phyloP scores from a whole-genome alignment of 2,797 vertebrate genomes.

The Alectoris magna region DNA sequence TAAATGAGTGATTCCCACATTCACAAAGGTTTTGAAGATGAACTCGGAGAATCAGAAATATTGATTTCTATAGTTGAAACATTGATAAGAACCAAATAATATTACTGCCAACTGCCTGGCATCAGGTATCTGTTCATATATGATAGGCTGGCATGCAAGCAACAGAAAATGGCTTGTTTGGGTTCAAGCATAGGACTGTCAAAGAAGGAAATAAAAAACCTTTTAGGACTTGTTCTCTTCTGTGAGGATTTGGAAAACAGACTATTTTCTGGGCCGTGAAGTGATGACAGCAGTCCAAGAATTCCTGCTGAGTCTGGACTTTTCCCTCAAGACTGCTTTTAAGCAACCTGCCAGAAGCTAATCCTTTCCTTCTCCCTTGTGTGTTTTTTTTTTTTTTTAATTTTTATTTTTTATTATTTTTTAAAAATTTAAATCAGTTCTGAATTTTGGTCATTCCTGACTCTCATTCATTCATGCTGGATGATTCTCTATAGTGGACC shows the following conservation, averaged over 20 bases:
- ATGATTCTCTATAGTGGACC: conserved; percentile 71
- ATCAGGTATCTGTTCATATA: neutral
- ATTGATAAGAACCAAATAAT: neutral
- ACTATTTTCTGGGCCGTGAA: neutral
- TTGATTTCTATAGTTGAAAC: neutral
- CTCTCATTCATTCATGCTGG: conserved; percentile 37
- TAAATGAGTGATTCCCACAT: neutral
- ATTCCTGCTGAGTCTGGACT: conserved; percentile 14
- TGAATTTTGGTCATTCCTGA: neutral
- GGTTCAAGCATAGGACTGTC: neutral
- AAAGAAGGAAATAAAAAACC: neutral
- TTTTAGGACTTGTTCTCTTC: neutral
- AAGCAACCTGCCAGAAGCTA: neutral
- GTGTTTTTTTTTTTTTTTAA: accelerated
- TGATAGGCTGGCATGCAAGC: neutral
- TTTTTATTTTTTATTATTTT: too few relatives aligned
- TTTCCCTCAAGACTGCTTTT: neutral
- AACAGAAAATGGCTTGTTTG: neutral
- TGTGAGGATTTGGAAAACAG: neutral
- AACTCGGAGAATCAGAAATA: neutral
- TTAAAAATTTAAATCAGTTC: neutral
- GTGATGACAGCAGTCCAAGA: neutral
- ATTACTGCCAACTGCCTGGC: neutral
- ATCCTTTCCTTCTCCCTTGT: neutral
- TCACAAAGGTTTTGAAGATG: neutral